Conservation (phyloP, 2,888 invertebrate species). For the Tribolium freemani region DNA sequence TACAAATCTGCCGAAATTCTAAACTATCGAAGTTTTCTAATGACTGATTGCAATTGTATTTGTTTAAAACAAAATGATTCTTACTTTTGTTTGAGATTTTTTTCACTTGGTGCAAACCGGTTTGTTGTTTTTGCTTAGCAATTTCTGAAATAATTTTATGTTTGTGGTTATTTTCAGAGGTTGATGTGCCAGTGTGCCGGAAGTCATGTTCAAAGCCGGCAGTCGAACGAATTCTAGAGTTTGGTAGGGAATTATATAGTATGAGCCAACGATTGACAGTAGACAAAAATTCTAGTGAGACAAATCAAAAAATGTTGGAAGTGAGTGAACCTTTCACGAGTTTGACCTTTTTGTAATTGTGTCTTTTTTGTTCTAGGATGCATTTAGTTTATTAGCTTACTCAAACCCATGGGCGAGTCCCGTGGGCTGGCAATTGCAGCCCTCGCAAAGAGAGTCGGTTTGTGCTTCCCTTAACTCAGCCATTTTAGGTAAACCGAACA, state of each 20-base stretch:
- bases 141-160: background rate
- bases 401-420: constrained; percentile 98
- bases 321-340: constrained; percentile 68
- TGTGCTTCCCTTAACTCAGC: constrained; percentile 98
- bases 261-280: constrained; percentile 89
- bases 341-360: background rate
- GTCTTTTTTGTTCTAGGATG: constrained; percentile 78
- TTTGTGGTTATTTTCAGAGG: constrained; percentile 65
- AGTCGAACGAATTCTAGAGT: constrained; percentile 94
- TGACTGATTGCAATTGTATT: no score
- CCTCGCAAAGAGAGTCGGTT: constrained; percentile 94
- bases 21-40: no score
- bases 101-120: no score
- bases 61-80: no score
- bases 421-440: constrained; percentile 95
- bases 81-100: no score
- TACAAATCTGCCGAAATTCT: no score
- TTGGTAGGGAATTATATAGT: constrained; percentile 93
- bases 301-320: constrained; percentile 93
- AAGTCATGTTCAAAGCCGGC: constrained; percentile 77
- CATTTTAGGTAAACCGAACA: constrained; percentile 83
- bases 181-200: constrained; percentile 66
- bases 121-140: no score
- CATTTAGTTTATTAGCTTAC: constrained; percentile 97
- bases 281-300: constrained; percentile 85